Conservation (phyloP, 1,140 invertebrate genomes). For the Cheumatopsyche charites region DNA sequence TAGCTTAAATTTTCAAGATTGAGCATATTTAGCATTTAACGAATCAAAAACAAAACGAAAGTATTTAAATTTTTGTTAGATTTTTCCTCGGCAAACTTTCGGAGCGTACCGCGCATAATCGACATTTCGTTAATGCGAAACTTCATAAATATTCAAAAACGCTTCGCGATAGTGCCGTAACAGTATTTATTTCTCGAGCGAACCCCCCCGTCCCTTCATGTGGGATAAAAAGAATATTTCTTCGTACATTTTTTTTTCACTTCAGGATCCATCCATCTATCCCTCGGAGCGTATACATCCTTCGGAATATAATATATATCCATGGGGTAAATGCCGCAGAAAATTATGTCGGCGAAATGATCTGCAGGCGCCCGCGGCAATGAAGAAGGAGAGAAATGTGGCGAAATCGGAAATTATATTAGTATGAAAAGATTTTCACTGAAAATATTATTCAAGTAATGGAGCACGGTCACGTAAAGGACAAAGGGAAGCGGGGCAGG, state of each 20-base stretch:
- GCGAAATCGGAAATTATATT: constrained; percentile 17
- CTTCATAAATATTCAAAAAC: too few relatives aligned
- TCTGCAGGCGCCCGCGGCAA: neutral
- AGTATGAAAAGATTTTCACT: constrained; percentile 20
- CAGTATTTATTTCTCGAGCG: too few relatives aligned
- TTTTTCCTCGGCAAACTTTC: too few relatives aligned
- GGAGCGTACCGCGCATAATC: too few relatives aligned
- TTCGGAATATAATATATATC: neutral
- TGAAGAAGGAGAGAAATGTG: constrained; percentile 1
- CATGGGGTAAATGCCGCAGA: neutral
- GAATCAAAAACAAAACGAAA: too few relatives aligned
- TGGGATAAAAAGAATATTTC: neutral
- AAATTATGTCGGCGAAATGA: constrained; percentile 11
- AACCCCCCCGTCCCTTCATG: too few relatives aligned
- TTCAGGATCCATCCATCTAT: too few relatives aligned
- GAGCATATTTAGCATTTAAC: too few relatives aligned
- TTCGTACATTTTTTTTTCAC: neutral
- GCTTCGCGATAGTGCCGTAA: too few relatives aligned
- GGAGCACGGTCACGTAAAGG: constrained; percentile 14
- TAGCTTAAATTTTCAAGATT: too few relatives aligned
- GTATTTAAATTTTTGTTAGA: too few relatives aligned
- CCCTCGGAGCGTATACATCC: neutral
- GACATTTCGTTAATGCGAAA: too few relatives aligned
- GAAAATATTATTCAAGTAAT: constrained; percentile 19
- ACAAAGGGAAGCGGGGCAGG: neutral